A percentile compares a stretch with the other conserved stretches of the same genome.
These are phyloP conservation scores for Diglossa cyanea DNA, from an alignment of 2,797 vertebrate species.

Conservation along the genomic window DNA sequence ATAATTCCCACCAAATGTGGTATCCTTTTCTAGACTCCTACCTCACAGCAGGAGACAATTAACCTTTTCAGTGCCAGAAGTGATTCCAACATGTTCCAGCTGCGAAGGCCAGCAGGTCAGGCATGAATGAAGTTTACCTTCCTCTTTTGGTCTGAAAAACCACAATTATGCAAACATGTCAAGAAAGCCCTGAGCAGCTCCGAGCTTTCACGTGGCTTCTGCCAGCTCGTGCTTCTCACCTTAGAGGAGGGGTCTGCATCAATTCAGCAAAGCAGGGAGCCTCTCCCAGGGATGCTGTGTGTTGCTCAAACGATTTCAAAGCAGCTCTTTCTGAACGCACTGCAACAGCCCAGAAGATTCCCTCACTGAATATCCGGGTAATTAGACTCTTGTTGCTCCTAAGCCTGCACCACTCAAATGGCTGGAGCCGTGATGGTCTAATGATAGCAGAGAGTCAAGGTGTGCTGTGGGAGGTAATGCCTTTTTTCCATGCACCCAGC, in stretches of 20 bases:
- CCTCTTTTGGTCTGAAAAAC: conserved; percentile 65
- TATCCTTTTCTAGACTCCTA: conserved; percentile 75
- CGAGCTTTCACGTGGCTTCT: neutral
- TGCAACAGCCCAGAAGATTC: neutral
- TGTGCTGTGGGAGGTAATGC: neutral
- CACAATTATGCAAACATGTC: conserved; percentile 59
- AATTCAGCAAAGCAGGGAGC: neutral
- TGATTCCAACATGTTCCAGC: conserved; percentile 74
- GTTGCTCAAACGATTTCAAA: conserved; percentile 17
- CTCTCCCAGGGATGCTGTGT: neutral
- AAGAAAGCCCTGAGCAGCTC: conserved; percentile 58
- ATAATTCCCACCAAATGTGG: conserved; percentile 78
- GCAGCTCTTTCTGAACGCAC: neutral
- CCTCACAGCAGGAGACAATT: conserved; percentile 81
- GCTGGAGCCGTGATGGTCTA: neutral
- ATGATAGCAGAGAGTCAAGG: neutral
- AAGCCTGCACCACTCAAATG: neutral
- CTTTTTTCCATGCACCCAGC: neutral
- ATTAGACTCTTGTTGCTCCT: neutral
- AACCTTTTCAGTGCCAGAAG: conserved; percentile 80
- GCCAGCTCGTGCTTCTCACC: neutral
- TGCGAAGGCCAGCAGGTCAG: conserved; percentile 80
- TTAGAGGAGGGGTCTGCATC: neutral
- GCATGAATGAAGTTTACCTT: conserved; percentile 76
- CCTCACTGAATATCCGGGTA: neutral